Base-by-base conservation (phyloP, 2,797 vertebrate genomes). In the Oceanodroma leucorhoa region DNA sequence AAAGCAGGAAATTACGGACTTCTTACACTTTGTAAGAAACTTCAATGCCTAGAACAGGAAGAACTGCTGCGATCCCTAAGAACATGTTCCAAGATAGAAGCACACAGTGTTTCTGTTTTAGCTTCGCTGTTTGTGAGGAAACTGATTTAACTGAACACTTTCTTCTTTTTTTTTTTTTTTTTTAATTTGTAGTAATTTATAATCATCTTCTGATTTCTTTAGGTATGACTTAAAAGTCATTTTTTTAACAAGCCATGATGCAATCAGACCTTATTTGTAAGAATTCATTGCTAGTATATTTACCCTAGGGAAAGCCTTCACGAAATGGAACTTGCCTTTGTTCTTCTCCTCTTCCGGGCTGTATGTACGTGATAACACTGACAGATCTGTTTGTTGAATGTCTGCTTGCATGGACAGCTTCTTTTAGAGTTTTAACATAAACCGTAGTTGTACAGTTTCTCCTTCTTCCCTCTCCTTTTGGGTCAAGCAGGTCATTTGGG, bases 41-140 rank as follows among this genome's bases (percentile, higher is more conserved):
- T 82, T 88, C 67, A 79, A 5, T 80, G 66, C 38, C 41, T 66
- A 26, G 34, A 66, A 51, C 83, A 92, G 86, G 77, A 95, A 85
- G 51, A 90, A 34, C 48, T 90, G 46, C 43, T 73, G 69, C 64
- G 36, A 85, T 87, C 24, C 64, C 18, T 46, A 89, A 78, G 58
- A 94, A 64, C 6, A 1, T 38, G 34, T 83, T 89, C 62, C 64
- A 66, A 60, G 17, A 53, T 29, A 50, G 2, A 73, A 57, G 61
- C 20, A 51, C 15, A 6, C 1, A 64, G 13, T 65, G 23, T 77
- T 89, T 93, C 38, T 89, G 38, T 27, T 89, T 41, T 45, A 78
- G 26, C 12, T 29, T 89, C 5, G 17, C 30, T 53, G 27, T 53
- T 82, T 34, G 22, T n/a, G 14, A 84, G 30, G 75, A 80, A 85